phyloP scores from a whole-genome alignment of 2,888 invertebrate species.

The Cataglyphis livida region DNA sequence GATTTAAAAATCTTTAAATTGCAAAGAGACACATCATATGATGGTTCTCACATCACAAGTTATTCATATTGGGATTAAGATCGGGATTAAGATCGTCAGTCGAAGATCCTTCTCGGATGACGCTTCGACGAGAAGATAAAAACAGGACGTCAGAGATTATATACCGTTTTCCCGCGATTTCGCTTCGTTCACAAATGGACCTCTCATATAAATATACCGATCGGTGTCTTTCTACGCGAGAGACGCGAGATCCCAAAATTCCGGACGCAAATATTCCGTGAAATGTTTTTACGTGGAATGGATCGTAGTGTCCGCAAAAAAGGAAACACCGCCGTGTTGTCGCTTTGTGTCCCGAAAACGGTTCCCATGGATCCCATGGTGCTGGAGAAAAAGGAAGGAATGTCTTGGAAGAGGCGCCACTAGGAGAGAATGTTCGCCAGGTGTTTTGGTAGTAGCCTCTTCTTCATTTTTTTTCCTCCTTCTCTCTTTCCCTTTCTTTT shows the following conservation, averaged over 20 bases:
- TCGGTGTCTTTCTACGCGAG: background rate
- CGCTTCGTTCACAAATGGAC: background rate
- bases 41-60: background rate
- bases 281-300: constrained; percentile 59
- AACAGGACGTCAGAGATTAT: background rate
- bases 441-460: constrained; percentile 75
- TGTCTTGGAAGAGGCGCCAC: constrained; percentile 77
- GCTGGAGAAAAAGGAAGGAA: constrained; percentile 75
- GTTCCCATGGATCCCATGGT: constrained; percentile 78
- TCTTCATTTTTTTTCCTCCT: constrained; percentile 46
- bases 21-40: background rate
- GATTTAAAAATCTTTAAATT: constrained; percentile 1
- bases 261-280: constrained; percentile 19
- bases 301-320: constrained; percentile 47
- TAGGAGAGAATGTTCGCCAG: constrained; percentile 78
- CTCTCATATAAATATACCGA: background rate
- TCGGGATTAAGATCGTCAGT: background rate
- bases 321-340: constrained; percentile 42
- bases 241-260: background rate
- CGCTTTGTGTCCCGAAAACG: constrained; percentile 61
- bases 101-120: background rate
- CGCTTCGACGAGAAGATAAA: background rate
- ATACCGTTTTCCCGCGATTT: background rate
- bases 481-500: constrained; percentile 47
- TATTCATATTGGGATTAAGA: constrained; percentile 19